Conservation (phyloP, 2,797 vertebrate species). For the Sandelia bainsii region DNA sequence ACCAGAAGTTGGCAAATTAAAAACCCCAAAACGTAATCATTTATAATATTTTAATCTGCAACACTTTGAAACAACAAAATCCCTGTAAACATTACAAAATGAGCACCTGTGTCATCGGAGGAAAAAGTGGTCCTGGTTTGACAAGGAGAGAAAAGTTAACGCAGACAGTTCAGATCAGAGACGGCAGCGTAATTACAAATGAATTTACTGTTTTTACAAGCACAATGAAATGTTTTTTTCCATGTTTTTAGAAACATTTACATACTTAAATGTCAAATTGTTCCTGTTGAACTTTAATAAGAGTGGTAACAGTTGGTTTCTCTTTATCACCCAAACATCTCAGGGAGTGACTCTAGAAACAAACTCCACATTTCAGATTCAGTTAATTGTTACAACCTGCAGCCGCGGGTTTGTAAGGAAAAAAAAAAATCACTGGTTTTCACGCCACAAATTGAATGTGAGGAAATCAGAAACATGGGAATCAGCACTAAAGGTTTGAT, state of each 20-base stretch:
- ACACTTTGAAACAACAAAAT: slow-evolving; percentile 78
- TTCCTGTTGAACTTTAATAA: neutral
- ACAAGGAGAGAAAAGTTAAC: slow-evolving; percentile 5
- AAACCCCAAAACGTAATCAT: neutral
- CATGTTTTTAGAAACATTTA: neutral
- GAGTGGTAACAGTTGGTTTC: too few species aligned
- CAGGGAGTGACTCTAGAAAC: too few species aligned
- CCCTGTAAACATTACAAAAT: slow-evolving; percentile 84
- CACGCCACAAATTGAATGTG: neutral
- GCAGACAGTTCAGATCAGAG: neutral
- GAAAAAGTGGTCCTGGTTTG: slow-evolving; percentile 64
- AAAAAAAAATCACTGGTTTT: neutral
- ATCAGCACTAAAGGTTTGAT: slow-evolving; percentile 23
- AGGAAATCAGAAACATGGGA: neutral
- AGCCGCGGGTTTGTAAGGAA: neutral
- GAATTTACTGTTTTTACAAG: neutral
- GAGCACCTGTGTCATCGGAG: slow-evolving; percentile 82
- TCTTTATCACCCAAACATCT: neutral
- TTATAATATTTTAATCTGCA: slow-evolving; percentile 76
- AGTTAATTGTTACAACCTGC: neutral
- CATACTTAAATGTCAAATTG: neutral
- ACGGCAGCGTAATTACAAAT: too few species aligned
- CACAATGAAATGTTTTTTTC: too few species aligned
- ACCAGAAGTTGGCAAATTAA: neutral
- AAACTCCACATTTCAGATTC: neutral